Conservation (phyloP, 2,888 invertebrate genomes). For the Lepidocyrtoides sp. region DNA sequence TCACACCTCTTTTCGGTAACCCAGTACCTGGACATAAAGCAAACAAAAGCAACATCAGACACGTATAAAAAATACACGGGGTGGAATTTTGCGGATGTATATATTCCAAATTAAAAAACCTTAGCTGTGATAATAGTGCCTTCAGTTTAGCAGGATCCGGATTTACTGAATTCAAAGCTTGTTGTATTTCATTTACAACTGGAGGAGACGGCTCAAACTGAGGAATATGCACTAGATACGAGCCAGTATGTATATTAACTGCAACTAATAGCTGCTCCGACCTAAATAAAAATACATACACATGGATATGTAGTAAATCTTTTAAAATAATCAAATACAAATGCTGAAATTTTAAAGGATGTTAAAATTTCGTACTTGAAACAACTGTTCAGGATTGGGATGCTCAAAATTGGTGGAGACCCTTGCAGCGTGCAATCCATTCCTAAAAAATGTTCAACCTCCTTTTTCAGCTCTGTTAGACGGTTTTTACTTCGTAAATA, state of each 20-base stretch:
- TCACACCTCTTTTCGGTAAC: conserved; percentile 97
- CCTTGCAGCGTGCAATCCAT: conserved; percentile 93
- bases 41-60: not conserved
- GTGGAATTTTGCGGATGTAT: no score
- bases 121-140: conserved; percentile 90
- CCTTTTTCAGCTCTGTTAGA: conserved; percentile 93
- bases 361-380: conserved; percentile 87
- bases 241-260: conserved; percentile 97
- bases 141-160: conserved; percentile 91
- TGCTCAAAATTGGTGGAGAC: conserved; percentile 96
- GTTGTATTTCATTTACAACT: conserved; percentile 93
- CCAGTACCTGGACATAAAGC: conserved; percentile 93
- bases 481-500: conserved; percentile 96
- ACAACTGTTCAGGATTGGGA: conserved; percentile 96
- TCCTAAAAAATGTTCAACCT: conserved; percentile 88
- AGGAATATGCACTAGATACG: conserved; percentile 96
- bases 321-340: not conserved
- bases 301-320: not conserved
- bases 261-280: conserved; percentile 97
- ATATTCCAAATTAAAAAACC: no score
- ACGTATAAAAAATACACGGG: no score
- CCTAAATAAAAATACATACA: conserved; percentile 86
- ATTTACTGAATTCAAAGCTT: conserved; percentile 89
- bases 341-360: not conserved
- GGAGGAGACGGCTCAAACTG: conserved; percentile 93